Evolutionary conservation across 2,888 invertebrate genomes (phyloP), one percentile per base, ranked within the genome.

Genomic region (Hanleya hanleyi): DNA sequence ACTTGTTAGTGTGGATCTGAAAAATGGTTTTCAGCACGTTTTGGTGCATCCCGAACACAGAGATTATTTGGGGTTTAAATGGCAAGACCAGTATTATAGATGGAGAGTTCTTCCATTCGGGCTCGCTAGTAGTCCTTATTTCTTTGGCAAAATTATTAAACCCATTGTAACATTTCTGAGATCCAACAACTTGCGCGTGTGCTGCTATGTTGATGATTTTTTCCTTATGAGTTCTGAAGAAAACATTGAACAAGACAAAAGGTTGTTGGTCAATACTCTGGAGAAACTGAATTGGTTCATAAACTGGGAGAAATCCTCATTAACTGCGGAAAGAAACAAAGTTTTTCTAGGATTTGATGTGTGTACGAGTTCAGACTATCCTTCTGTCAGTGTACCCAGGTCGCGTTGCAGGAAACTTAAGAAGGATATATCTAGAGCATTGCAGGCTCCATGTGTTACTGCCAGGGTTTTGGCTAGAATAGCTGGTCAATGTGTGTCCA

Each of bases 1-100:
- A 26, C 62, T 68, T 22, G 15, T 67, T 1, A 73, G 69, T 15
- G 62, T 69, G 35, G 74, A 74, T 67, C 36, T 74, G 12, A 74
- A 74, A 35, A 41, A 74, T 61, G 67, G 70, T 38, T 74, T 74
- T 49, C 67, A 57, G 32, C 70, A 74, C 51, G 47, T 70, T 36
- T 62, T 67, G n/a, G 69, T 69, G 5, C 26, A 65, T 41, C 5
- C 18, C 5, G 29, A 47, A 7, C 38, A 64, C 33, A 41, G 29
- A 37, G 32, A 68, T 47, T 65, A 35, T 26, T 47, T 73, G 49
- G 69, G 64, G n/a, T 73, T 73, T 73, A 49, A 64, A 35, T 73
- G 15, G n/a, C 29, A 69, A 9, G 22, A 38, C 22, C 32, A 29
- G 12, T 73, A 69, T 36, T 71, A 71, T 41, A 38, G 36, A 47